Percentiles rank a stretch among this genome's conserved stretches.
These are phyloP conservation scores for Protomyctophum bolini DNA, from an alignment of 2,113 vertebrate genomes.

Conservation along the genomic window DNA sequence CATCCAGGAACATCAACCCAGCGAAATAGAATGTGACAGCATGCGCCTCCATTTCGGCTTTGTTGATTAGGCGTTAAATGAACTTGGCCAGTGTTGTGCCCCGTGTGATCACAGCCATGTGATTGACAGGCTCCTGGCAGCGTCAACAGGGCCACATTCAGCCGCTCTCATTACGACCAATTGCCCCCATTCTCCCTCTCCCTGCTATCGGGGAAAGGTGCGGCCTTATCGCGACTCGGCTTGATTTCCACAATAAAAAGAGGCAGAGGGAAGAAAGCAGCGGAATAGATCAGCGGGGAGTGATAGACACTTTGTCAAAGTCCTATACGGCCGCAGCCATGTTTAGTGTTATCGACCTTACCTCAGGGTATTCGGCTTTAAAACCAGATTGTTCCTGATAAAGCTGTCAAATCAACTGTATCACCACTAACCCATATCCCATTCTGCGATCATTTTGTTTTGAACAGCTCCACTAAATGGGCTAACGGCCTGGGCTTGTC, in stretches of 20 bases:
- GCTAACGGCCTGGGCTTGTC: slow-evolving; percentile 57
- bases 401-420: slow-evolving; percentile 56
- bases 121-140: slow-evolving; percentile 86
- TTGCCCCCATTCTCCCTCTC: slow-evolving; percentile 82
- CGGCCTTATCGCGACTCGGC: slow-evolving; percentile 77
- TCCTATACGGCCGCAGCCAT: slow-evolving; percentile 46
- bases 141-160: slow-evolving; percentile 66
- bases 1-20: too few species aligned
- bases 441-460: slow-evolving; percentile 26
- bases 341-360: slow-evolving; percentile 42
- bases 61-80: slow-evolving; percentile 37
- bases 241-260: slow-evolving; percentile 73
- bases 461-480: slow-evolving; percentile 21
- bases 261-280: slow-evolving; percentile 19
- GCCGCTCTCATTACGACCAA: slow-evolving; percentile 79
- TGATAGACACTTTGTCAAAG: slow-evolving; percentile 54
- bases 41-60: slow-evolving; percentile 35
- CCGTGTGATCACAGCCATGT: slow-evolving; percentile 68
- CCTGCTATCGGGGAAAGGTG: slow-evolving; percentile 77
- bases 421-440: slow-evolving; percentile 27
- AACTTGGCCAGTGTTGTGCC: slow-evolving; percentile 75
- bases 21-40: slow-evolving; percentile 12
- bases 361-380: slow-evolving; percentile 46
- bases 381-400: slow-evolving; percentile 55
- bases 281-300: slow-evolving; percentile 42